Conservation (phyloP, 1,140 invertebrate species). For the Drosophila gunungcola region DNA sequence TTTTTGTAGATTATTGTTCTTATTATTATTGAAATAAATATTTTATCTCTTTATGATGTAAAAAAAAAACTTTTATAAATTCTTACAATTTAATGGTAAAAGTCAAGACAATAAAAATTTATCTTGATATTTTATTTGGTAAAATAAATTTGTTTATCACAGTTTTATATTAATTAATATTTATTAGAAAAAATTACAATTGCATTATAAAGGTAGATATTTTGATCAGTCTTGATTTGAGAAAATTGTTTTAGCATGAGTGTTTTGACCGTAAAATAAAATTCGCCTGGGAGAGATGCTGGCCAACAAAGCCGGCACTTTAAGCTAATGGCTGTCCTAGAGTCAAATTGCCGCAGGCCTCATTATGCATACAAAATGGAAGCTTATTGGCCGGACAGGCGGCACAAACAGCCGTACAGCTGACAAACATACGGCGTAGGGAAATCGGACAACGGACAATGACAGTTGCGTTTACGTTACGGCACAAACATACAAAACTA, state of each 20-base stretch:
- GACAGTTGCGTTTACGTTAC: constrained; percentile 44
- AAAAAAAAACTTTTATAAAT: too few relatives aligned
- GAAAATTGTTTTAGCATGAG: constrained; percentile 28
- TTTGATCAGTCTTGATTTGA: constrained; percentile 12
- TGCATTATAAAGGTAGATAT: neutral
- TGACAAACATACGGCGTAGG: neutral
- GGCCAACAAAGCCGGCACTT: constrained; percentile 50
- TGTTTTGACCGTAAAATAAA: constrained; percentile 26
- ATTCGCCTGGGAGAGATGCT: constrained; percentile 31
- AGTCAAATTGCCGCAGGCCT: constrained; percentile 71
- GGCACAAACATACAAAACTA: constrained; percentile 45
- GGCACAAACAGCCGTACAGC: constrained; percentile 22
- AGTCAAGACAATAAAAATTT: too few relatives aligned
- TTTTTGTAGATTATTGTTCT: too few relatives aligned
- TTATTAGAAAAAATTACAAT: too few relatives aligned
- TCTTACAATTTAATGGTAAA: too few relatives aligned
- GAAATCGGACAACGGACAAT: constrained; percentile 13
- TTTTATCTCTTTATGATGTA: too few relatives aligned
- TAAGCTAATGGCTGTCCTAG: constrained; percentile 61
- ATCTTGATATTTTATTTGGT: too few relatives aligned
- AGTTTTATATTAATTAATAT: too few relatives aligned
- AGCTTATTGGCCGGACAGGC: constrained; percentile 66
- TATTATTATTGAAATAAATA: too few relatives aligned
- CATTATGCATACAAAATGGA: constrained; percentile 78
- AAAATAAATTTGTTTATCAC: too few relatives aligned